These are phyloP conservation scores for Lutjanus erythropterus DNA, from an alignment of 2,113 vertebrate species.

Conservation along the genomic window DNA sequence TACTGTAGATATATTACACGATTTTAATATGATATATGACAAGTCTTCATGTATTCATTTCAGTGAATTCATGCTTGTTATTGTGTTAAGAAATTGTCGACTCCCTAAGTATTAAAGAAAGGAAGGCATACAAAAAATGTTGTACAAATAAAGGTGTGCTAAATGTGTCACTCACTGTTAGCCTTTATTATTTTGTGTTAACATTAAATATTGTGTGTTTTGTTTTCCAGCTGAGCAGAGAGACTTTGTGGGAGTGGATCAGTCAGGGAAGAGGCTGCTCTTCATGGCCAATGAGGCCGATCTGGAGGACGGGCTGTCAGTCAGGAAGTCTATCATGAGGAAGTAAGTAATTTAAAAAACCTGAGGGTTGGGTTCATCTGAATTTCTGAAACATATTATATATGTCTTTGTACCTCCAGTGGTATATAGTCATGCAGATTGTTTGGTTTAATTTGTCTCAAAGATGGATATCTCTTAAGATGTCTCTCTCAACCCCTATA, in stretches of 20 bases:
- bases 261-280: conserved; percentile 93
- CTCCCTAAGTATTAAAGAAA: no score
- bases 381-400: neutral
- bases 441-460: neutral
- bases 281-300: conserved; percentile 99
- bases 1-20: no score
- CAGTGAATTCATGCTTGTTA: no score
- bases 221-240: conserved; percentile 92
- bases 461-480: neutral
- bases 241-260: conserved; percentile 97
- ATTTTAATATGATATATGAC: no score
- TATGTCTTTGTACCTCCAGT: neutral
- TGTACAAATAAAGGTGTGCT: no score
- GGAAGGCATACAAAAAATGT: no score
- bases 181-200: conserved; percentile 51
- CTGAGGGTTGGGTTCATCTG: neutral
- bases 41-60: no score
- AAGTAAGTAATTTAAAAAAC: conserved; percentile 87
- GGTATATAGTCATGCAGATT: no score
- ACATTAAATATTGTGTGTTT: conserved; percentile 15
- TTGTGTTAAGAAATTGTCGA: no score
- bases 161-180: neutral
- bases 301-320: conserved; percentile 94
- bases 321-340: conserved; percentile 94
- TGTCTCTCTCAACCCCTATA: no score